Evolutionary conservation across 1,140 invertebrate genomes (phyloP), one percentile per base, ranked within the genome.

Genomic region (Cydia pomonella): DNA sequence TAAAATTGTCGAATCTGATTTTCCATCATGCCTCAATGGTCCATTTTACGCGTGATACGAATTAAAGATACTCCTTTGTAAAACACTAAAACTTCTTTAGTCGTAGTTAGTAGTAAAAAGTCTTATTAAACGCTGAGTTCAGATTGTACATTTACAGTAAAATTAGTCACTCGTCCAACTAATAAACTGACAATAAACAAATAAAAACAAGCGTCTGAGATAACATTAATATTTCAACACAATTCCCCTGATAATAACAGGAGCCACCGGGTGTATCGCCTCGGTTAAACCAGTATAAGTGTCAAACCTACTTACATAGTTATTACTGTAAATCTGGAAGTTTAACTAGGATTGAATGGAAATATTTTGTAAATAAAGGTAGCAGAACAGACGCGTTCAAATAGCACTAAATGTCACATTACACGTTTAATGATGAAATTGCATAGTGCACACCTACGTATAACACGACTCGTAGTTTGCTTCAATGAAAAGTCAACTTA

Each of bases 391-490:
- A 59, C 5, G 7, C 21, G 53, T 59, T 59, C 21, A 59, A 21
- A 59, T 59, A 0, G 21, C 21, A 59, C 53, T 59, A 59, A 59
- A 59, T 23, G 53, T 59, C 53, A 59, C 53, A 53, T 53, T 50
- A 50, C n/a, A 50, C 7, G 9, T 21, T 59, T 3, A 21, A 59
- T 23, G 53, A 23, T 23, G 53, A 23, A 18, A 59, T 59, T 7
- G 7, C 23, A 59, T 59, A 23, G 10, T n/a, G 53, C 7, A 23
- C 53, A 12, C 53, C 53, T 59, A 59, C 53, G 53, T 59, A 10
- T 44, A 38, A 38, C 33, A 13, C 12, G 47, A 13, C 4, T 50
- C 47, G 47, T 18, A 18, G 9, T 21, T 59, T 23, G 21, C 53
- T 23, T 6, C 1, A 50, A 18, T 59, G 21, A 18, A 12, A 23